Base-by-base conservation (phyloP, 2,888 invertebrate genomes). In the Pachydiplax longipennis region DNA sequence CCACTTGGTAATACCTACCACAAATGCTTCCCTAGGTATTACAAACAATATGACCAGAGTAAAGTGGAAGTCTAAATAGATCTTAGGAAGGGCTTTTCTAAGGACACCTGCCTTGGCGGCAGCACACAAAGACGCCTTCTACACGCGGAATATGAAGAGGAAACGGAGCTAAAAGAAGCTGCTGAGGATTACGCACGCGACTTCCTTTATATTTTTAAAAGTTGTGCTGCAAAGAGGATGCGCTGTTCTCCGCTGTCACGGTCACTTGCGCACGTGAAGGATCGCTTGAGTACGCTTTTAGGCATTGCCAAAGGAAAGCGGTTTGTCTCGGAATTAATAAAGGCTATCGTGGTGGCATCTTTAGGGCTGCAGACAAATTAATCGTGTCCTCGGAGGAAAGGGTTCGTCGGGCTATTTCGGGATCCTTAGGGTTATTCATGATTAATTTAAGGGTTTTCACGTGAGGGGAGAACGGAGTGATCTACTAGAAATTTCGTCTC, bases 211-310 rank as follows among this genome's bases (percentile, higher is more conserved):
- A 40, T 87, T 87, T 65, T 87, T 40, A 65, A 65, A 87, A 87
- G 37, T 37, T 87, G 6, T 44, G 10, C 44, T 44, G 44, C 44
- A 44, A 44, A 44, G 44, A 44, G 83, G 83, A 83, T 83, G 58
- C 35, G 83, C 83, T 83, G 83, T 83, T 58, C 83, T 83, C 83
- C 31, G 83, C 83, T 83, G 83, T 83, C 83, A 83, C 83, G 83
- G 83, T 83, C 83, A 83, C 83, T 83, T 83, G 83, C 83, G 58
- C 58, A 58, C 83, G 83, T 83, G 83, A 83, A 58, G 58, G 83
- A 83, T 83, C 83, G 58, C 22, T 58, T 3, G 58, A 58, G 81
- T 44, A 81, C 40, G 81, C 40, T 31, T 80, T 40, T n/a, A 40
- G n/a, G 25, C 44, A 44, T 10, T 44, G 44, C 44, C 44, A 44